These are phyloP conservation scores for Asarcornis scutulata DNA, from an alignment of 2,113 vertebrate genomes.

Conservation along the genomic window DNA sequence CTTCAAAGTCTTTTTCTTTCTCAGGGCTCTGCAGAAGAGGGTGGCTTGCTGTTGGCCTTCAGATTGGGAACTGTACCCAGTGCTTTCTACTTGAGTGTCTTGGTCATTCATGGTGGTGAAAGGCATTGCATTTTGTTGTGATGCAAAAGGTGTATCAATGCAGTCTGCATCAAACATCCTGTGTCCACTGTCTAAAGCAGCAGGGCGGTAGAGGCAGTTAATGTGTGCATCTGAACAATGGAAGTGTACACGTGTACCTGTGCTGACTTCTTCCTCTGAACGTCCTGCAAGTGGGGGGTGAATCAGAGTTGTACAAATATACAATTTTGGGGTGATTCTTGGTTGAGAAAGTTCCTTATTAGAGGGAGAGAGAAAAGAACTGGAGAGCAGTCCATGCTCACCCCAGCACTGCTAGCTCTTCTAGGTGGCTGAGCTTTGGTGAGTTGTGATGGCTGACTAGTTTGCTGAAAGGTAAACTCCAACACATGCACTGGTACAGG, in stretches of 20 bases:
- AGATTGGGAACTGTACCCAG: background rate
- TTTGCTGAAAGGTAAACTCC: background rate
- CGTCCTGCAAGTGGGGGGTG: accelerated
- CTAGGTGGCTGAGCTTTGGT: background rate
- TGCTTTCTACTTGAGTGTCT: background rate
- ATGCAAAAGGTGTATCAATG: background rate
- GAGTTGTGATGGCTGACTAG: accelerated
- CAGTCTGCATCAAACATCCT: background rate
- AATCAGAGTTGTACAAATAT: background rate
- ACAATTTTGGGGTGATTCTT: background rate
- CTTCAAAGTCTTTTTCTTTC: background rate
- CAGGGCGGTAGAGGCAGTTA: background rate
- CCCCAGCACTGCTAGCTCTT: background rate
- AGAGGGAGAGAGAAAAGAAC: background rate
- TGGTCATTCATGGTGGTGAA: background rate
- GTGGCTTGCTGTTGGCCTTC: background rate
- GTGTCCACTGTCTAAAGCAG: background rate
- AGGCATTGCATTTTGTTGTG: background rate
- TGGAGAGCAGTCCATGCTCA: background rate
- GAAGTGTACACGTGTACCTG: accelerated
- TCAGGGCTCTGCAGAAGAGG: background rate
- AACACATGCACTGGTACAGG: background rate
- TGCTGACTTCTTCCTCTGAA: background rate
- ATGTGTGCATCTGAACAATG: background rate
- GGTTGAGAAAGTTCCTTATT: background rate